Evolutionary conservation across 1,140 invertebrate genomes (phyloP).

Genomic region (Diabrotica undecimpunctata): DNA sequence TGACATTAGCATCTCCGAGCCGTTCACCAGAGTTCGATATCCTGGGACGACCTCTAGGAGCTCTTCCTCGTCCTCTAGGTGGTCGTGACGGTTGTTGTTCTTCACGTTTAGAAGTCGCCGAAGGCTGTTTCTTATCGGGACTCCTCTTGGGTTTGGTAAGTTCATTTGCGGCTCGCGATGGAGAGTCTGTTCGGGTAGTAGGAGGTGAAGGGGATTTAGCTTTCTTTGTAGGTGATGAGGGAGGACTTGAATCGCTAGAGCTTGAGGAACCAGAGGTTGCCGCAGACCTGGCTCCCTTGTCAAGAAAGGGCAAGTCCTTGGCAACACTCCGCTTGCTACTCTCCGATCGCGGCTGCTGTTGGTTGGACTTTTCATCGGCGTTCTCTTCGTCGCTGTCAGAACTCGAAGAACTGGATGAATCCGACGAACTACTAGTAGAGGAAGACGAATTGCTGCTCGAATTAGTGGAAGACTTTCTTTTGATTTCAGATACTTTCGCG

Average conservation of each 20-base stretch:
- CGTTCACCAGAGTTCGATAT: constrained; percentile 55
- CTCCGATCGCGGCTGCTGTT: constrained; percentile 39
- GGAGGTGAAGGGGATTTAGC: constrained; percentile 20
- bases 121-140: constrained; percentile 34
- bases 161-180: constrained; percentile 26
- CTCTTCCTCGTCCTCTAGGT: constrained; percentile 33
- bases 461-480: constrained; percentile 44
- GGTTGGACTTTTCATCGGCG: constrained; percentile 25
- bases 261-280: constrained; percentile 42
- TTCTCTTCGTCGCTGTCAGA: constrained; percentile 44
- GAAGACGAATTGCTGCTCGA: constrained; percentile 48
- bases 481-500: constrained; percentile 38
- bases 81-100: constrained; percentile 28
- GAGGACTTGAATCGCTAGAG: constrained; percentile 41
- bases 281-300: constrained; percentile 47
- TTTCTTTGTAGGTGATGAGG: constrained; percentile 31
- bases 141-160: constrained; percentile 26
- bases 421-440: constrained; percentile 43
- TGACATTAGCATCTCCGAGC: constrained; percentile 60
- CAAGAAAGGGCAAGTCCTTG: constrained; percentile 50
- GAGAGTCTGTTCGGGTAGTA: constrained; percentile 21
- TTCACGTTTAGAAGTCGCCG: constrained; percentile 41
- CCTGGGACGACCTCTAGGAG: constrained; percentile 39
- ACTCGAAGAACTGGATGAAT: constrained; percentile 46
- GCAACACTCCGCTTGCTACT: constrained; percentile 39